A percentile compares a stretch with the other conserved stretches of the same genome.
These are phyloP conservation scores for Pseudomyrmex pallidus DNA, from an alignment of 1,140 invertebrate species.

Conservation along the genomic window DNA sequence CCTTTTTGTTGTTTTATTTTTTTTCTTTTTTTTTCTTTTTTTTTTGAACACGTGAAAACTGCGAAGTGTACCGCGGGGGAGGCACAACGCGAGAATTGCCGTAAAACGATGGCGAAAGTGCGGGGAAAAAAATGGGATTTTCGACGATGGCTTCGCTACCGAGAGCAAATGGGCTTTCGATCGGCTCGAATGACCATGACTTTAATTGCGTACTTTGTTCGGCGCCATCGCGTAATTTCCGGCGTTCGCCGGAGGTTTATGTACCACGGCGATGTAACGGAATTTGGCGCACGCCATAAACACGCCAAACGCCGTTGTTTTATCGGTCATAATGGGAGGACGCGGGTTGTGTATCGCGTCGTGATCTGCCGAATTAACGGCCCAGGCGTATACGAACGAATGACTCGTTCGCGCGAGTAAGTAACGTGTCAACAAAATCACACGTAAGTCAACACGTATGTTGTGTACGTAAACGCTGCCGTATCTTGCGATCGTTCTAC, in stretches of 20 bases:
- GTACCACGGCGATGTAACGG: slow-evolving; percentile 66
- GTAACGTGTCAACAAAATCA: slow-evolving; percentile 12
- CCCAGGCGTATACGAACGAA: slow-evolving; percentile 26
- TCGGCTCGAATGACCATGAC: slow-evolving; percentile 69
- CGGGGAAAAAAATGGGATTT: slow-evolving; percentile 68
- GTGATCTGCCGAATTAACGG: slow-evolving; percentile 53
- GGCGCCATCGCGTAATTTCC: slow-evolving; percentile 61
- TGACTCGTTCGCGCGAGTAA: slow-evolving; percentile 25
- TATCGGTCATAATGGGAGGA: slow-evolving; percentile 53
- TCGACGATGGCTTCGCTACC: slow-evolving; percentile 65
- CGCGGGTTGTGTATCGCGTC: slow-evolving; percentile 25
- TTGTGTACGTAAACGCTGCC: not conserved
- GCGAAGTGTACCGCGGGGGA: slow-evolving; percentile 54
- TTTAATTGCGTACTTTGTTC: slow-evolving; percentile 68
- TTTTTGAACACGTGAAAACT: slow-evolving; percentile 60
- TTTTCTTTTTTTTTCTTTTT: slow-evolving; percentile 30
- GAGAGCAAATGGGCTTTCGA: slow-evolving; percentile 71
- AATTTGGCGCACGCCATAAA: slow-evolving; percentile 60
- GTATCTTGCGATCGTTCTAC: not conserved
- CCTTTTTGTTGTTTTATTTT: slow-evolving; percentile 60
- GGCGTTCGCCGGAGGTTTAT: slow-evolving; percentile 60
- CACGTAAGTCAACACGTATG: no score
- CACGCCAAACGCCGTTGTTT: slow-evolving; percentile 59
- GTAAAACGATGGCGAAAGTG: slow-evolving; percentile 61
- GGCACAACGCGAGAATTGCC: slow-evolving; percentile 56